Evolutionary conservation across 2,888 invertebrate species (phyloP), one percentile per base, ranked within the genome.

Genomic region (Exephanes ischioxanthus): DNA sequence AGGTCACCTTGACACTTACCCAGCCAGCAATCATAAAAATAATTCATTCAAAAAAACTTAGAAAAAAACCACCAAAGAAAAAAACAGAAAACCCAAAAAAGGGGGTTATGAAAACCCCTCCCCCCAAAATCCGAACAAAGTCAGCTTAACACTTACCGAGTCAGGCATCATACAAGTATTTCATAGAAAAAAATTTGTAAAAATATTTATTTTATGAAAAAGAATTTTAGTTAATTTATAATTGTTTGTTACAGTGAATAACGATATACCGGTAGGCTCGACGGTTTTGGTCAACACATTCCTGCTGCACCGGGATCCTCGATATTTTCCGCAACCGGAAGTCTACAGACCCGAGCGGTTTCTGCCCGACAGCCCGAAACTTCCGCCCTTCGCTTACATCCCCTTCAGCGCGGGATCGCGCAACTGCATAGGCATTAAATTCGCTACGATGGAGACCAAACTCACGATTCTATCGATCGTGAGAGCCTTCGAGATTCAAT

Each of bases 281-380:
- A 93, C 93, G 9, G 92, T 93, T 3, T 73, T 94, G 14, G 85
- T 94, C 11, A 92, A 93, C 78, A 90, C 93, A 0, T 94, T 93
- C 70, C 88, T 93, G 1, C 91, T 95, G 16, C 95, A 95, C 85
- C 92, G 94, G 22, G 94, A 95, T 89, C 92, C 94, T 0, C 91
- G 93, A n/a, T 91, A 94, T 84, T 95, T 94, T 88, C 94, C 95
- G 0, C 94, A 95, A 9, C 95, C 95, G 0, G 94, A 95, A 7
- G 88, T 84, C 5, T 96, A 94, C 89, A 93, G 94, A 77, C 95
- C 95, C 0, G 95, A 95, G 83, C 92, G 95, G 48, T 96, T 95
- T 88, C 88, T 94, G 7, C 93, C 94, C 0, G 94, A 94, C 14
- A 92, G 92, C 6, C 89, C 89, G 1, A 91, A 90, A 6, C 89